Evolutionary conservation across 2,888 invertebrate genomes (phyloP), one percentile per base, ranked within the genome.

Genomic region (Hydriomena furcata): DNA sequence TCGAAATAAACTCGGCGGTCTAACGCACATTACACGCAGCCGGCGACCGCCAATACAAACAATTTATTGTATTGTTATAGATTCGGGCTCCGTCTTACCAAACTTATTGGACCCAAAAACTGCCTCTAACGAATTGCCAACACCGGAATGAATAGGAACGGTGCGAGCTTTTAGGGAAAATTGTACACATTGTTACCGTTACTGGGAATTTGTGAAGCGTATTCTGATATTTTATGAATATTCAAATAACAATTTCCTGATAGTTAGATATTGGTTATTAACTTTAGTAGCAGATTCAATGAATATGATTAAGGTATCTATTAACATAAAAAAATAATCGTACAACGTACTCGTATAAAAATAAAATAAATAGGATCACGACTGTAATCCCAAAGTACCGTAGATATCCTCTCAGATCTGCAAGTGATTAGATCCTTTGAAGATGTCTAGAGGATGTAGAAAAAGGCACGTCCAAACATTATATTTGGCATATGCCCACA

Each of bases 61-160:
- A 78, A 84, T 85, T 84, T 85, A 84, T 85, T 81, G 81, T 80
- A 77, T 77, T 78, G 79, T 79, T 82, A 83, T 81, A 79, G 81
- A 82, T 82, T 73, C 68, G 63, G 63, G 60, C 63, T 63, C 71
- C 71, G 72, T 75, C 75, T 73, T 76, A 60, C 65, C 66, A 64
- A 72, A 73, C 71, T 71, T 79, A 80, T 80, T 75, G 76, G 65
- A 52, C 63, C 61, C 68, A 59, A 66, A 68, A 76, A 67, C 68
- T 63, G 57, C 57, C 55, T 51, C 55, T 56, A 58, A 61, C 57
- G 59, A 64, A 64, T 58, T 60, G 64, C 60, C 63, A 66, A 63
- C 63, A 62, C 58, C 60, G 63, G 62, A 69, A 60, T 67, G 66
- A 65, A 63, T 60, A 45, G 41, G 47, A 56, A 54, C 50, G 44